Evolutionary conservation across 2,888 invertebrate genomes (phyloP), one percentile per base, ranked within the genome.

Genomic region (Horisme vitalbata): DNA sequence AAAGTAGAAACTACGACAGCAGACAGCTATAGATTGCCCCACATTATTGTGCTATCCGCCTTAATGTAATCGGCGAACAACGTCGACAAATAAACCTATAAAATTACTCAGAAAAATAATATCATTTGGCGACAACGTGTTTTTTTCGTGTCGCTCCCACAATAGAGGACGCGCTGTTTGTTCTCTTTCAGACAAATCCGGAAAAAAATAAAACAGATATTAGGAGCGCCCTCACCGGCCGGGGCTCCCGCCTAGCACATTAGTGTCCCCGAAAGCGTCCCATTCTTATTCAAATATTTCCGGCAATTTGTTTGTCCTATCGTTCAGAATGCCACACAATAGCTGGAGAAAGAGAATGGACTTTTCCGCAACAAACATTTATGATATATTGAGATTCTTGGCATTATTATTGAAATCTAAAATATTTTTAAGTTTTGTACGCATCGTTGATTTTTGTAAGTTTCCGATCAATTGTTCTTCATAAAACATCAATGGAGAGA

Each of bases 231-330:
- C 76, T 75, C 70, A 63, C 68, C 68, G 74, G 66, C 70, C 71
- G 72, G 66, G 32, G 71, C 70, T 76, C 81, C 83, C 84, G 84
- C 84, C 86, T 83, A 75, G 79, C 79, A 83, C 84, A 86, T 87
- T 88, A 87, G 84, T 84, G 77, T 71, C 74, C 79, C 76, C 69
- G 64, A 78, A 79, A 85, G 81, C 75, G 75, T 75, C 71, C 83
- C 82, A 85, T 86, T 89, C 80, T 84, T 83, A 88, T 87, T 87
- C 84, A 88, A 89, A 89, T 86, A 83, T 83, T 86, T 86, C 82
- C 83, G 79, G 80, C 82, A 83, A 84, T 86, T 88, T 84, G 84
- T 86, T 86, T 81, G 76, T 79, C 72, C 80, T 79, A 79, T 82
- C 83, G 72, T 79, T 79, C 72, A 75, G 70, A 75, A 73, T 65